Conservation (phyloP, 2,888 invertebrate species). For the Drosophila anomalata region DNA sequence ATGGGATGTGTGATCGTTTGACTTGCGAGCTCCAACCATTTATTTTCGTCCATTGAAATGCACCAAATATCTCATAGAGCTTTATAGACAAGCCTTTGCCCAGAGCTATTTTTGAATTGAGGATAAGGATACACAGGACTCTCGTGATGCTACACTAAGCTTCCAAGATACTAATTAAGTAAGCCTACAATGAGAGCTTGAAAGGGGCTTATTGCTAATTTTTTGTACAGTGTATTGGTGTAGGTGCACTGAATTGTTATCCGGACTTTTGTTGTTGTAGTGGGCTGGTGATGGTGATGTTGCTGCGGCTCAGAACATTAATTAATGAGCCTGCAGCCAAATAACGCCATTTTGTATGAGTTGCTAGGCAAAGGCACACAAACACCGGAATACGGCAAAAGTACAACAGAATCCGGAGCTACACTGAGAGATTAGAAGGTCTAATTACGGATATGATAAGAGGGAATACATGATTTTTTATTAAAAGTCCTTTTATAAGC, state of each 20-base stretch:
- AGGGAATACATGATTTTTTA: too few relatives aligned
- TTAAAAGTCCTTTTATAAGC: too few relatives aligned
- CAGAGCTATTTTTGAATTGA: slow-evolving; percentile 2
- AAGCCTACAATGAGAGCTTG: background rate
- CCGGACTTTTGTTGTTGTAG: slow-evolving; percentile 33
- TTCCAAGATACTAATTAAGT: background rate
- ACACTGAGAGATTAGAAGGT: background rate
- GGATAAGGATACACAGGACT: background rate
- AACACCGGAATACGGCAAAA: slow-evolving; percentile 27
- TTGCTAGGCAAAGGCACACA: slow-evolving; percentile 33
- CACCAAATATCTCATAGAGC: slow-evolving; percentile 1
- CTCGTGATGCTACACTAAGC: background rate
- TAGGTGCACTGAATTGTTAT: slow-evolving; percentile 20
- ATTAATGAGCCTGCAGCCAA: slow-evolving; percentile 76
- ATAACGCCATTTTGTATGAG: slow-evolving; percentile 66
- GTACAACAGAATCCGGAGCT: slow-evolving; percentile 23
- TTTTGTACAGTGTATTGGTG: background rate
- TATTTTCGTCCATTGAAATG: background rate
- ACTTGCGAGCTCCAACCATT: slow-evolving; percentile 5
- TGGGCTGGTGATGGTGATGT: slow-evolving; percentile 48
- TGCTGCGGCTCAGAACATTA: slow-evolving; percentile 66
- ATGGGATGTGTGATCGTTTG: slow-evolving; percentile 20
- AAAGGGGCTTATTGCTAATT: background rate
- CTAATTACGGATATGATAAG: background rate
- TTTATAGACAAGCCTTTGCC: background rate